Conservation (phyloP, 1,140 invertebrate species). For the Campoletis sonorensis region DNA sequence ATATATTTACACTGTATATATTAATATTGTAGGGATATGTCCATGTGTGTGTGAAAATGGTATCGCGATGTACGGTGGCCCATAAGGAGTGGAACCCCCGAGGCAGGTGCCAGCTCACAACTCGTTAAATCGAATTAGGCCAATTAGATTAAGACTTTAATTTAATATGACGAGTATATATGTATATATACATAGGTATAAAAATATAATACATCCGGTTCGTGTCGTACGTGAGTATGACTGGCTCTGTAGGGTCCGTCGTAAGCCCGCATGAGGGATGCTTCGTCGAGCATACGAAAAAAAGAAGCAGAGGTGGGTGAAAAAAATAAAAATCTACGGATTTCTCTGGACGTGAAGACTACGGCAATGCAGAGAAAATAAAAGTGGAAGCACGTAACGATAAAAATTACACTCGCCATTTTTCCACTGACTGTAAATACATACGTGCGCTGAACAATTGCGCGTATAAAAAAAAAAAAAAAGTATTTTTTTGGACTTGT, state of each 20-base stretch:
- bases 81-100: slow-evolving; percentile 11
- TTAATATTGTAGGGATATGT: too few relatives aligned
- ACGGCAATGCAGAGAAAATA: neutral
- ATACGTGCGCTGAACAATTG: neutral
- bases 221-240: neutral
- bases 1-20: too few relatives aligned
- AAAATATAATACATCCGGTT: neutral
- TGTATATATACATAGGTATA: neutral
- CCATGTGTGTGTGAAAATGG: neutral
- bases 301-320: neutral
- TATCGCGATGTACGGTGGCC: slow-evolving; percentile 1
- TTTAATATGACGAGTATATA: slow-evolving; percentile 32
- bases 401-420: neutral
- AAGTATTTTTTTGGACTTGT: neutral
- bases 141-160: slow-evolving; percentile 44
- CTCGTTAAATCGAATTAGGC: slow-evolving; percentile 45
- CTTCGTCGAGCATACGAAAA: neutral
- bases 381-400: neutral
- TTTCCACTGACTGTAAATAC: neutral
- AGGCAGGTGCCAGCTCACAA: neutral
- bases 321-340: neutral
- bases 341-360: neutral
- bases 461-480: neutral
- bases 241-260: neutral
- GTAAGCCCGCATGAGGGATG: neutral